phyloP scores from a whole-genome alignment of 2,113 vertebrate genomes.

The Origma solitaria region DNA sequence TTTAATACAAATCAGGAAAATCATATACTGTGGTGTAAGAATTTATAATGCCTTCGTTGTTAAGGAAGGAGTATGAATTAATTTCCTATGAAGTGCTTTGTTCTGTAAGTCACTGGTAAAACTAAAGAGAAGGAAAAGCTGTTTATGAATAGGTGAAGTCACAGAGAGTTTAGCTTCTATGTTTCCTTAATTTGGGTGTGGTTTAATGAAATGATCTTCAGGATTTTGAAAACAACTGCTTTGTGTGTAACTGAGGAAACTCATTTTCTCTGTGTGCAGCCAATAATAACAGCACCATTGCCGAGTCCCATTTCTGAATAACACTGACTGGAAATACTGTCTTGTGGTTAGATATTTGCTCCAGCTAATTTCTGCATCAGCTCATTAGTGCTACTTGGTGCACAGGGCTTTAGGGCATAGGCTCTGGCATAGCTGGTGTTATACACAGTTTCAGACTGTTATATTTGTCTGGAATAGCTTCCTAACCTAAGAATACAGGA shows the following conservation, averaged over 20 bases:
- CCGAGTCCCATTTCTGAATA: not conserved
- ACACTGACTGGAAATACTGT: not conserved
- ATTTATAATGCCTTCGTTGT: not conserved
- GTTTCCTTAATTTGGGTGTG: not conserved
- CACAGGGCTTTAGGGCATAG: not conserved
- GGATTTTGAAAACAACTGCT: not conserved
- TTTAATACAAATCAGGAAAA: not conserved
- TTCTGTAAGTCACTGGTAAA: not conserved
- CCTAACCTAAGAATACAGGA: not conserved
- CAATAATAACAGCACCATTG: not conserved
- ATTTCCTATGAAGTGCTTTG: not conserved
- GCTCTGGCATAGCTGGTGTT: not conserved
- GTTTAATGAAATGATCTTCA: not conserved
- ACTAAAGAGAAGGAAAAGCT: not conserved
- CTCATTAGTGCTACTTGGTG: not conserved
- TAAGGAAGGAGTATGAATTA: not conserved
- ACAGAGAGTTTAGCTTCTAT: not conserved
- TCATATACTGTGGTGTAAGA: not conserved
- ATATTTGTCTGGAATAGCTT: not conserved
- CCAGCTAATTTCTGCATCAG: not conserved
- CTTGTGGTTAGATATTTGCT: not conserved
- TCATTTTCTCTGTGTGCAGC: not conserved
- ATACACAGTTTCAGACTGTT: not conserved
- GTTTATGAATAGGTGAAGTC: not conserved
- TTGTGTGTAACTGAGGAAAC: not conserved